These are phyloP conservation scores for Lacanobia oleracea DNA, from an alignment of 2,888 invertebrate species.

Conservation along the genomic window DNA sequence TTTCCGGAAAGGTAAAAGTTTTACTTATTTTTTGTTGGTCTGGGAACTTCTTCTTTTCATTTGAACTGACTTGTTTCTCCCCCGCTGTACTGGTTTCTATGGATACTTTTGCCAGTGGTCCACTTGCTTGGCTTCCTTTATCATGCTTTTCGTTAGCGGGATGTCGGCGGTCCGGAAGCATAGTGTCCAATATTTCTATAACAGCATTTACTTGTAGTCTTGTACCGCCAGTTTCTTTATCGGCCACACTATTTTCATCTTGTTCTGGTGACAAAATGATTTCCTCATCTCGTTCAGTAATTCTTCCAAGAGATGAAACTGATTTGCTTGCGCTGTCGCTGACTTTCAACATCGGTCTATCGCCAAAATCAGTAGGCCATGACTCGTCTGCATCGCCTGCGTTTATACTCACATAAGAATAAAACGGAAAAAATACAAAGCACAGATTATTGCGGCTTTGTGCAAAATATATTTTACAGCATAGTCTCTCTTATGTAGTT, in stretches of 20 bases:
- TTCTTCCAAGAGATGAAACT: conserved; percentile 80
- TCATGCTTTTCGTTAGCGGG: conserved; percentile 4
- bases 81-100: neutral
- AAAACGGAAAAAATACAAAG: conserved; percentile 1
- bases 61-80: neutral
- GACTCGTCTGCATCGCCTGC: conserved; percentile 81
- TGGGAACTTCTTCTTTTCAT: neutral
- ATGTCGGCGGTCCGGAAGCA: neutral
- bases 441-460: neutral
- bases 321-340: conserved; percentile 80
- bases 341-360: conserved; percentile 69
- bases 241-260: conserved; percentile 19
- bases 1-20: neutral
- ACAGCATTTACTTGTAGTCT: conserved; percentile 13
- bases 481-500: too few species aligned
- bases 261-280: conserved; percentile 34
- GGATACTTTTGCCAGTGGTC: neutral
- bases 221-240: neutral
- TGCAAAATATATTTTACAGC: neutral
- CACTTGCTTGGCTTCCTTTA: conserved; percentile 16
- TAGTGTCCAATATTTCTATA: neutral
- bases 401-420: conserved; percentile 13
- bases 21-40: neutral
- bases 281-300: conserved; percentile 79
- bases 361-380: conserved; percentile 78